phyloP scores from a whole-genome alignment of 2,113 vertebrate genomes.

The Ranitomeya imitator region DNA sequence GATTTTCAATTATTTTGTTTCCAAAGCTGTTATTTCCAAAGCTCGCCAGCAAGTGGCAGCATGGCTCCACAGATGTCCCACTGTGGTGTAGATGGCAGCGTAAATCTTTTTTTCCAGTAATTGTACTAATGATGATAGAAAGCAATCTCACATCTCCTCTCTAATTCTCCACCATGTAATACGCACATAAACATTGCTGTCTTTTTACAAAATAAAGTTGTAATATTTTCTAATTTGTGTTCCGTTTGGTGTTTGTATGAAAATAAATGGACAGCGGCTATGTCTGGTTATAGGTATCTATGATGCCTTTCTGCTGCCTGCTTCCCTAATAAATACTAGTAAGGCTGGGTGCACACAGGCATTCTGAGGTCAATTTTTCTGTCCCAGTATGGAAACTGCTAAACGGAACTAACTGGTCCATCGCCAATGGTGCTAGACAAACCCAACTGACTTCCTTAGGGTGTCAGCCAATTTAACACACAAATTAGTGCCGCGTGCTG shows the following conservation, averaged over 20 bases:
- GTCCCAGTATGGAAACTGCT: too few species aligned
- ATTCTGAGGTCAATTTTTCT: too few species aligned
- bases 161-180: conserved; percentile 9
- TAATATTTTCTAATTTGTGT: conserved; percentile 1
- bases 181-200: background rate
- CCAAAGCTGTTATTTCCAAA: background rate
- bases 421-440: too few species aligned
- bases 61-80: background rate
- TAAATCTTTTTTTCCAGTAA: conserved; percentile 42
- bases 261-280: background rate
- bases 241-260: background rate
- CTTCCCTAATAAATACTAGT: too few species aligned
- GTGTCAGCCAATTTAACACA: too few species aligned
- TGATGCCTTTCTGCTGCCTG: background rate
- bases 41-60: conserved; percentile 46
- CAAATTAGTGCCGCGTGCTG: too few species aligned
- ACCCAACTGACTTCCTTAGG: too few species aligned
- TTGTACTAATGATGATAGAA: conserved; percentile 49
- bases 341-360: too few species aligned
- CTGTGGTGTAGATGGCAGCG: conserved; percentile 21
- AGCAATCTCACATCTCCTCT: conserved; percentile 25
- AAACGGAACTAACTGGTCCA: too few species aligned
- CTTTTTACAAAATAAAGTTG: background rate
- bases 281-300: background rate
- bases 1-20: background rate